Evolutionary conservation across 2,888 invertebrate species (phyloP).

Genomic region (Eubasilissa splendida): DNA sequence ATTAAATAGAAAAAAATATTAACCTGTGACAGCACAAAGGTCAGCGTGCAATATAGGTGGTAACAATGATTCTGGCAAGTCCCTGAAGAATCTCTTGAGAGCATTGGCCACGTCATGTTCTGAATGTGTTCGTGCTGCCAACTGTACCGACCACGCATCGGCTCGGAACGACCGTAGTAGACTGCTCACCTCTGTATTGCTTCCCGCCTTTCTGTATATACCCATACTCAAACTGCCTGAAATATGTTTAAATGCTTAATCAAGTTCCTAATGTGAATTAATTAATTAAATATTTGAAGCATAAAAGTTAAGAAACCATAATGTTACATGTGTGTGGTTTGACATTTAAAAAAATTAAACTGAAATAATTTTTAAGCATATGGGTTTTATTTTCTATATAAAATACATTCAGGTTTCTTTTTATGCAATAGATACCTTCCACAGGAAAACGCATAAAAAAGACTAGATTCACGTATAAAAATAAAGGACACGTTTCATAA

Average conservation of each 20-base stretch:
- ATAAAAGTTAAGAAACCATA: no score
- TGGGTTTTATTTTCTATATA: no score
- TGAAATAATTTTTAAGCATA: no score
- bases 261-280: no score
- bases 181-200: slow-evolving; percentile 81
- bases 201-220: slow-evolving; percentile 89
- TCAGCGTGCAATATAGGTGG: slow-evolving; percentile 80
- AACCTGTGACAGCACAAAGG: slow-evolving; percentile 71
- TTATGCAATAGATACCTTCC: no score
- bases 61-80: slow-evolving; percentile 87
- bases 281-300: no score
- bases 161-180: slow-evolving; percentile 83
- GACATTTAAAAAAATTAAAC: no score
- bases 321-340: no score
- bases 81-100: slow-evolving; percentile 91
- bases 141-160: slow-evolving; percentile 89
- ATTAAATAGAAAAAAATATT: neutral
- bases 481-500: no score
- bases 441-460: no score
- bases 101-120: slow-evolving; percentile 93
- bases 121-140: slow-evolving; percentile 81
- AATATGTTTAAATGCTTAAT: slow-evolving; percentile 53
- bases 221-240: slow-evolving; percentile 88
- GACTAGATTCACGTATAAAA: no score
- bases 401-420: no score